Evolutionary conservation across 2,113 vertebrate species (phyloP).

Genomic region (Synchiropus splendidus): DNA sequence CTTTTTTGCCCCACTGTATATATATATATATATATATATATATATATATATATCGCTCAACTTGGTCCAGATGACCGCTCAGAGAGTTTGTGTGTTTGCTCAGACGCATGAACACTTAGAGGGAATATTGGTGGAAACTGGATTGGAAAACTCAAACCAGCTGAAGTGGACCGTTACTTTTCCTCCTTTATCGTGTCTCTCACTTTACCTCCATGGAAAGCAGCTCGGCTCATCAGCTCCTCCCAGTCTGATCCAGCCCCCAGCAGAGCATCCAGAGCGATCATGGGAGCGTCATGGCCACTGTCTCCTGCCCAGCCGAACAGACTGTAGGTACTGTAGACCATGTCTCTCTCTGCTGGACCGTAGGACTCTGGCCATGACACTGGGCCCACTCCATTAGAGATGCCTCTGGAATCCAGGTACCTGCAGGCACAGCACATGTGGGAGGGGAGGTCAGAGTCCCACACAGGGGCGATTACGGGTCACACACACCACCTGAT

Average conservation of each 20-base stretch:
- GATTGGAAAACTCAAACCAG: no score
- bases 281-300: slow-evolving; percentile 80
- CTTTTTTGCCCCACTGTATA: no score
- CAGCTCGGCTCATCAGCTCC: slow-evolving; percentile 65
- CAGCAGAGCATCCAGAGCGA: slow-evolving; percentile 72
- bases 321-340: slow-evolving; percentile 68
- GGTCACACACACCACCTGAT: slow-evolving; percentile 4
- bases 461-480: slow-evolving; percentile 4
- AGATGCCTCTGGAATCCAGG: slow-evolving; percentile 63
- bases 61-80: no score
- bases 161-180: no score
- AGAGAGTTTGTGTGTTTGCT: no score
- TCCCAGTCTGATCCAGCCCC: slow-evolving; percentile 62
- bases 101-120: no score
- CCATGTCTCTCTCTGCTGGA: slow-evolving; percentile 65
- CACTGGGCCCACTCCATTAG: slow-evolving; percentile 51
- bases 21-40: no score
- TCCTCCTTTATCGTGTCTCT: no score
- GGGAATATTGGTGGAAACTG: no score
- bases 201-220: slow-evolving; percentile 71
- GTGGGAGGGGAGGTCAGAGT: slow-evolving; percentile 1
- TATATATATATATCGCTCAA: no score
- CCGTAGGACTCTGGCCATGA: slow-evolving; percentile 53
- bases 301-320: slow-evolving; percentile 72
- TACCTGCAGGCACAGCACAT: slow-evolving; percentile 66